Percentiles rank a stretch among this genome's conserved stretches.
These are phyloP conservation scores for Tillus elongatus DNA, from an alignment of 2,888 invertebrate genomes.

Conservation along the genomic window DNA sequence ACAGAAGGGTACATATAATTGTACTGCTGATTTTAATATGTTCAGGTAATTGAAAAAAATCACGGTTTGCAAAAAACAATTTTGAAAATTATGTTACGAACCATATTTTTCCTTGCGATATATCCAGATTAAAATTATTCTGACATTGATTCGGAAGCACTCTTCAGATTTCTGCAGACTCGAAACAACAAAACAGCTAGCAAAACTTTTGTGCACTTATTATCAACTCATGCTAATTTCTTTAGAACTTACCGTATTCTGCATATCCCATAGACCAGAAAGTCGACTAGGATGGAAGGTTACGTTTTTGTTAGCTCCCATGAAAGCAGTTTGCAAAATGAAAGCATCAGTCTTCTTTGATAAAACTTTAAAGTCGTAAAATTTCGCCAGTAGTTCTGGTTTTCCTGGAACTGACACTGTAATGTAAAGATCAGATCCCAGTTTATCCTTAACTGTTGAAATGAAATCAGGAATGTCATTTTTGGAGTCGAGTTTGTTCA, in stretches of 20 bases:
- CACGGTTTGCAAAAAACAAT: too few relatives aligned
- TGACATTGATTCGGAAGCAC: too few relatives aligned
- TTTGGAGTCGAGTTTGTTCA: slow-evolving; percentile 35
- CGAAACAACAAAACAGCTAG: too few relatives aligned
- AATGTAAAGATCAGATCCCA: slow-evolving; percentile 48
- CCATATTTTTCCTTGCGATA: too few relatives aligned
- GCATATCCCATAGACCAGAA: slow-evolving; percentile 68
- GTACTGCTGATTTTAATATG: too few relatives aligned
- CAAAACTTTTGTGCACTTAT: too few relatives aligned
- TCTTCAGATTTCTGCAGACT: too few relatives aligned
- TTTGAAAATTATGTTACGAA: too few relatives aligned
- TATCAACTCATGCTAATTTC: too few relatives aligned
- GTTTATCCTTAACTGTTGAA: slow-evolving; percentile 42
- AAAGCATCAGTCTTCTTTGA: slow-evolving; percentile 58
- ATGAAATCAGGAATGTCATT: slow-evolving; percentile 44
- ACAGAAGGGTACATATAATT: too few relatives aligned
- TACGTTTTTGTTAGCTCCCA: slow-evolving; percentile 55
- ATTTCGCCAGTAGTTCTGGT: slow-evolving; percentile 59
- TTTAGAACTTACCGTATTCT: slow-evolving; percentile 62
- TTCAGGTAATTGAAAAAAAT: too few relatives aligned
- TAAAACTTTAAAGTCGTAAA: slow-evolving; percentile 57
- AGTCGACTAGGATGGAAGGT: slow-evolving; percentile 67
- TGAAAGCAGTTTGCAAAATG: slow-evolving; percentile 58
- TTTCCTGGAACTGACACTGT: slow-evolving; percentile 55
- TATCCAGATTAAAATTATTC: too few relatives aligned